Base-by-base conservation (phyloP, 2,113 vertebrate genomes). In the Aplodontia rufa region DNA sequence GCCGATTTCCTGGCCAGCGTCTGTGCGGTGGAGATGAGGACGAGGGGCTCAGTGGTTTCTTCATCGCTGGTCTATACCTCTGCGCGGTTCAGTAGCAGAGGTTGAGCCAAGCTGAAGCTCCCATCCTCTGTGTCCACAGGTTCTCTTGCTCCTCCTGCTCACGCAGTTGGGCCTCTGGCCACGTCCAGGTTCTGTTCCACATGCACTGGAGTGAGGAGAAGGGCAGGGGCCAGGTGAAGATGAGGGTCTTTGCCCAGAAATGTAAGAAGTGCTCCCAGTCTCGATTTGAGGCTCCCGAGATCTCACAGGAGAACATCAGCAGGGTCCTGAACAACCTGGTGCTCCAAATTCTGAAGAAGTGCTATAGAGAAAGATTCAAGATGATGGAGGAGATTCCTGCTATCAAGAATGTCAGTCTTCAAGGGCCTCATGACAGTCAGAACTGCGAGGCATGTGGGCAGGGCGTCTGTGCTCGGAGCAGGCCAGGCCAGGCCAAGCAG, bases 381-480 rank as follows among this genome's bases (percentile, higher is more conserved):
- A 10, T 26, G 0, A 12, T 55, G 12, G 45, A 66, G n/a, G 49
- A 66, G 47, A 49, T 93, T 24, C 94, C 88, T 28, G 1, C n/a
- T 0, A 11, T 97, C 45, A 84, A 94, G 14, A 55, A 37, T 0
- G 9, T 80, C 24, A 37, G 79, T 0, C 95, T 97, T 1, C 80
- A 98, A 1, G 98, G 97, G 40, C 98, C 98, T 0, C 99, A 99
- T 40, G 98, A 99, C 97, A 95, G 78, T 0, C 0, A 6, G 16
- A 98, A 98, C 62, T 99, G 99, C 37, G 99, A 99, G 95, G 99
- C 96, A 0, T 99, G 99, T 92, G 79, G 49, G 1, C 5, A 32
- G 58, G 98, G 97, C 22, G 53, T 98, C 35, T 99, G 98, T 84
- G 47, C 17, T 12, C 80, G 60, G 83, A n/a, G 42, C 0, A 17